A percentile compares a stretch with the other conserved stretches of the same genome.
Conservation (phyloP, 2,113 vertebrate genomes). For the Danionella cerebrum region DNA sequence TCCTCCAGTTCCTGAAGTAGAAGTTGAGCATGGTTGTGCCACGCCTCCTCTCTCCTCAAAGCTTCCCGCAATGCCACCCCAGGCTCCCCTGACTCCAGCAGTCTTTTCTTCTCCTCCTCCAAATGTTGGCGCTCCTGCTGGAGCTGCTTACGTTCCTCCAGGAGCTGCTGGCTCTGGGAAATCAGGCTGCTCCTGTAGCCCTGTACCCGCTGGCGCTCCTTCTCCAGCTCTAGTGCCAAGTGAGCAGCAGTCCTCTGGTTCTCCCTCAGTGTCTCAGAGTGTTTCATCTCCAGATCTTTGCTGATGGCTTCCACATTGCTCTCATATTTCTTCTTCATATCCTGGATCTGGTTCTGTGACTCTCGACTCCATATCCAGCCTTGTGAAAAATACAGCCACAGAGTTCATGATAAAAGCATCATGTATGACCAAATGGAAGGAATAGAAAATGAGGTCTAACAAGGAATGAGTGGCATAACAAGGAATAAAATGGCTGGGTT, state of each 20-base stretch:
- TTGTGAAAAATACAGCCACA: slow-evolving; percentile 37
- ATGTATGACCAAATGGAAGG: no score
- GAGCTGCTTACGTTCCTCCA: slow-evolving; percentile 78
- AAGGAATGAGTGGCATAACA: no score
- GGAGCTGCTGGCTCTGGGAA: slow-evolving; percentile 78
- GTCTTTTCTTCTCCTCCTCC: slow-evolving; percentile 65
- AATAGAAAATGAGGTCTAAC: no score
- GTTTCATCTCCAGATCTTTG: slow-evolving; percentile 75
- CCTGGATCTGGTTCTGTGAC: slow-evolving; percentile 81
- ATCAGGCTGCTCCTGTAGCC: slow-evolving; percentile 80
- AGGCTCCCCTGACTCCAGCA: slow-evolving; percentile 60
- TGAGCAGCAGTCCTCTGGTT: slow-evolving; percentile 69
- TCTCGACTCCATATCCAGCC: slow-evolving; percentile 97
- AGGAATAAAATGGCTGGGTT: no score
- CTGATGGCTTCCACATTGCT: slow-evolving; percentile 62
- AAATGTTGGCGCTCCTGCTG: slow-evolving; percentile 71
- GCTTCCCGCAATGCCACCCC: slow-evolving; percentile 64
- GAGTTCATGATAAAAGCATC: no score
- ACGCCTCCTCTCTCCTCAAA: slow-evolving; percentile 68
- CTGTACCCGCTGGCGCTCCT: slow-evolving; percentile 76
- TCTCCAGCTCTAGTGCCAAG: slow-evolving; percentile 86
- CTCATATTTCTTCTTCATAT: slow-evolving; percentile 65
- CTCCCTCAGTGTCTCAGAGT: slow-evolving; percentile 76
- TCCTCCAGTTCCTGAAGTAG: slow-evolving; percentile 75
- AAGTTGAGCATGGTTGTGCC: slow-evolving; percentile 66